These are phyloP conservation scores for Lordiphosa stackelbergi DNA, from an alignment of 1,140 invertebrate genomes.

Conservation along the genomic window DNA sequence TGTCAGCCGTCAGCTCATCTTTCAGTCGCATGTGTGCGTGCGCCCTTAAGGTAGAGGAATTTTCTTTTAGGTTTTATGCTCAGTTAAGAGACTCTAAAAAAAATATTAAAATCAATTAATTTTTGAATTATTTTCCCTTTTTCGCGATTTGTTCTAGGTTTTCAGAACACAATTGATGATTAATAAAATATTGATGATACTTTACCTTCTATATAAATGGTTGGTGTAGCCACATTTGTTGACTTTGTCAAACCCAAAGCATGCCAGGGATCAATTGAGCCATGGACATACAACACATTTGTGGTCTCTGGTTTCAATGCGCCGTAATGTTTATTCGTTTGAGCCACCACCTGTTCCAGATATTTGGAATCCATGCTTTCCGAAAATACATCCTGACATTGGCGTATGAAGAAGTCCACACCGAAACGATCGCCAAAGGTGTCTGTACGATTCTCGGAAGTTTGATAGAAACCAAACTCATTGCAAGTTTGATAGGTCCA, in stretches of 20 bases:
- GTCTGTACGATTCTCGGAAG: slow-evolving; percentile 84
- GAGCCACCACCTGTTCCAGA: slow-evolving; percentile 79
- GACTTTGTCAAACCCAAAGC: slow-evolving; percentile 85
- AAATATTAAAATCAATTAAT: no score
- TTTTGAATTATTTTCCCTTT: no score
- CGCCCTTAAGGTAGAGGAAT: no score
- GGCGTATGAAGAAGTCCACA: slow-evolving; percentile 87
- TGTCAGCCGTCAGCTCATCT: no score
- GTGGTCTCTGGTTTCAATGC: slow-evolving; percentile 83
- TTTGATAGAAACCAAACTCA: slow-evolving; percentile 97
- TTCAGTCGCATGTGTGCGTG: no score
- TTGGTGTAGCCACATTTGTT: slow-evolving; percentile 78
- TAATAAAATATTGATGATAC: no score
- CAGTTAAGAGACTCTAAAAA: no score
- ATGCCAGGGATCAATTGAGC: slow-evolving; percentile 96
- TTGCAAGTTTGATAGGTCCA: slow-evolving; percentile 98
- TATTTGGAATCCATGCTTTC: slow-evolving; percentile 70
- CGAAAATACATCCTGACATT: slow-evolving; percentile 91
- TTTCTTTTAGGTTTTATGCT: no score
- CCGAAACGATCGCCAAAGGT: slow-evolving; percentile 89
- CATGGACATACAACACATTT: slow-evolving; percentile 92
- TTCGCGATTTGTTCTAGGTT: no score
- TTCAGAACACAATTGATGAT: no score
- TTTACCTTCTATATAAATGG: slow-evolving; percentile 85
- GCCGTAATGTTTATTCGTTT: slow-evolving; percentile 90